Base-by-base conservation (phyloP, 2,113 vertebrate genomes). In the Dipodomys ordii region DNA sequence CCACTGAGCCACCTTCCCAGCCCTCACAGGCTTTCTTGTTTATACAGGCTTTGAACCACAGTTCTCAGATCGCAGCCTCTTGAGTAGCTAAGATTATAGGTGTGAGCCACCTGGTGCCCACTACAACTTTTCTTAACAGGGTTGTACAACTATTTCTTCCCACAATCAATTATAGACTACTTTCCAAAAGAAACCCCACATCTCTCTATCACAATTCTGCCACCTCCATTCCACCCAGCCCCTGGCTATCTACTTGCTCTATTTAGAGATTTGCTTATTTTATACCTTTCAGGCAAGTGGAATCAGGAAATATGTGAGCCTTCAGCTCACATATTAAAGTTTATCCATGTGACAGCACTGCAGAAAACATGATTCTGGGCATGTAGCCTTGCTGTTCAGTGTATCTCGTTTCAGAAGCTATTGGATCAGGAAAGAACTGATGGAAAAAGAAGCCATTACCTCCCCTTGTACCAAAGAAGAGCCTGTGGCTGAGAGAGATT, bases 61-160 rank as follows among this genome's bases (percentile, higher is more conserved):
- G 15, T 57, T 15, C 53, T 57, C 53, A 57, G 16, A 57, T 57
- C 16, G 12, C 53, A 57, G 53, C 53, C 53, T 57, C 53, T 13
- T 57, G 53, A 57, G 53, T 57, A 57, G 53, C 53, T 57, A 57
- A 16, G 53, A 57, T 57, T 13, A 13, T 16, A 57, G 53, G 12
- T 18, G 0, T 53, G 30, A 84, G 28, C 46, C 65, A 32, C 23
- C 19, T 44, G 44, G 28, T 28, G 20, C 64, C 32, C 16, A 53
- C 30, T 74, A 39, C 15, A 78, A 32, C 30, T 87, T 68, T 87
- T 67, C 44, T 88, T 85, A 69, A 35, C 22, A 82, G 32, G 83
- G 32, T 69, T 80, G n/a, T 46, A 10, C 28, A 49, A 60, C 62
- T 30, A 83, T 53, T 60, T 85, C 83, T 62, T 60, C 82, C 82